Conservation (phyloP, 2,888 invertebrate species). For the Mechanitis messenoides region DNA sequence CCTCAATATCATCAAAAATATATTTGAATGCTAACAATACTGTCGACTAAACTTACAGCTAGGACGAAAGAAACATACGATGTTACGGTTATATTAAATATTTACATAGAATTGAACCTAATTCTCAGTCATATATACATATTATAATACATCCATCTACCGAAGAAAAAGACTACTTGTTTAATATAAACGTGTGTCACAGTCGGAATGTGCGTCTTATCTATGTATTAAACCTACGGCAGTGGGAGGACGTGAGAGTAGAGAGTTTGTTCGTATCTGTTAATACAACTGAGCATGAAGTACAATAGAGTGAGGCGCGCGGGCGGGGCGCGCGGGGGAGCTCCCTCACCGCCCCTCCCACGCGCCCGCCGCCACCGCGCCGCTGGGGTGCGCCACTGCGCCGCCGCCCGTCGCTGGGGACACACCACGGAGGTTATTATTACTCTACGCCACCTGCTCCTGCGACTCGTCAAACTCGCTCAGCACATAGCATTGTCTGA, state of each 20-base stretch:
- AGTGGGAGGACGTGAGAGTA: constrained; percentile 48
- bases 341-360: constrained; percentile 78
- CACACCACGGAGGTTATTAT: neutral
- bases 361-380: constrained; percentile 70
- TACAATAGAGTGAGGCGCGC: constrained; percentile 43
- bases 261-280: neutral
- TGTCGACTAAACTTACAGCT: constrained; percentile 29
- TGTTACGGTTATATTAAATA: too few relatives aligned
- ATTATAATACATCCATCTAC: constrained; percentile 14
- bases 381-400: constrained; percentile 74
- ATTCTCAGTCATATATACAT: constrained; percentile 62
- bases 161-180: neutral
- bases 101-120: constrained; percentile 57
- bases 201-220: constrained; percentile 36
- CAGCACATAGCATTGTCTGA: too few relatives aligned
- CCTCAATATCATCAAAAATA: constrained; percentile 52
- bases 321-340: constrained; percentile 45
- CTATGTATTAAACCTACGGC: constrained; percentile 53
- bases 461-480: too few relatives aligned
- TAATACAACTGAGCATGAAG: constrained; percentile 71
- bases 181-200: neutral
- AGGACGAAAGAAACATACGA: neutral
- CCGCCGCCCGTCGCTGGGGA: constrained; percentile 42
- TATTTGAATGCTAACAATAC: constrained; percentile 40
- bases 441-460: too few relatives aligned